Conservation (phyloP, 2,113 vertebrate species). For the Sylvia atricapilla region DNA sequence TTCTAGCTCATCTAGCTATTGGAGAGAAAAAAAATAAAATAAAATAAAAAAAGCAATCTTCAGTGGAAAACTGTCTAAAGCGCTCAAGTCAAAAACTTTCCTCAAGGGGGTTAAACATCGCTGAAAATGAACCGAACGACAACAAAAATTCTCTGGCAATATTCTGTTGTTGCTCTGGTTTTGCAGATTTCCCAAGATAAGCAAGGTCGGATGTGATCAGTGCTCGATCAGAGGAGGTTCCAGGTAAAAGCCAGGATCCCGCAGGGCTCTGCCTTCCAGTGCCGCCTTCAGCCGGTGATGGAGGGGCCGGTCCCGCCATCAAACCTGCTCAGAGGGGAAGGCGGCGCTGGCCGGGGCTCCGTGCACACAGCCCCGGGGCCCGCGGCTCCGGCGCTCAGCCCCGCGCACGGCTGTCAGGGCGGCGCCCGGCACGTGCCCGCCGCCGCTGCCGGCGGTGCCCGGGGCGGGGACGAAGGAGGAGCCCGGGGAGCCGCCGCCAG, state of each 20-base stretch:
- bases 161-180: background rate
- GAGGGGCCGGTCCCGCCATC: background rate
- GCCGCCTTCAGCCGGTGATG: background rate
- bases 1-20: background rate
- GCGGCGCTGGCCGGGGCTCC: background rate
- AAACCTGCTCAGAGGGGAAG: background rate
- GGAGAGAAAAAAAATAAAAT: background rate
- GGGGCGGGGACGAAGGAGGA: background rate
- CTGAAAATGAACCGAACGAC: background rate
- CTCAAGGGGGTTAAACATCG: background rate
- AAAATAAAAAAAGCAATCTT: background rate
- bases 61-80: background rate
- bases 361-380: too few relatives aligned
- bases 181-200: background rate
- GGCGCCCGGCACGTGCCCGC: background rate
- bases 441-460: background rate
- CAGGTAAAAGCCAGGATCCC: background rate
- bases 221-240: background rate
- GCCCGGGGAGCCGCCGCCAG: background rate
- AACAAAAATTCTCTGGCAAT: background rate
- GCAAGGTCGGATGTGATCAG: background rate
- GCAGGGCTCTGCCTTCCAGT: background rate
- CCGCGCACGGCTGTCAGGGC: background rate
- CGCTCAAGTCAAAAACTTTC: background rate
- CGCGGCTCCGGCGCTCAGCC: background rate